Evolutionary conservation across 2,797 vertebrate genomes (phyloP).

Genomic region (Epinephelus awoara): DNA sequence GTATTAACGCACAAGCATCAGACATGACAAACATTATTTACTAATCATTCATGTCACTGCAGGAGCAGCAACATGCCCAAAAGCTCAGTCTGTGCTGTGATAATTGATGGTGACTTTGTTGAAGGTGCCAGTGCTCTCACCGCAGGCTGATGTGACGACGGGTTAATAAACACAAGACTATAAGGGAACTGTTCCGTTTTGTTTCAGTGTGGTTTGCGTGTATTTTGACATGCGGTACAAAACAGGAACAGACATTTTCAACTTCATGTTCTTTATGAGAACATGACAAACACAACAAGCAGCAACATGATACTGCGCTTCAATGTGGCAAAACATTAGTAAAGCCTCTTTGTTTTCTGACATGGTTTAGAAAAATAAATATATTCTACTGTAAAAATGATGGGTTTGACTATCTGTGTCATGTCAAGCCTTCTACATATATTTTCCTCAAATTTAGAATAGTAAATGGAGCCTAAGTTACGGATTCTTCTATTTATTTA

Average conservation of each 20-base stretch:
- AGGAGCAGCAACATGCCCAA: conserved; percentile 21
- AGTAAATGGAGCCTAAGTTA: background rate
- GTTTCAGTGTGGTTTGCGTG: conserved; percentile 21
- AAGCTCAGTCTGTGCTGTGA: background rate
- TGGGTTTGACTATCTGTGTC: no score
- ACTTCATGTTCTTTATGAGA: background rate
- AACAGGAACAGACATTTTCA: conserved; percentile 7
- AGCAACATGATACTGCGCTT: background rate
- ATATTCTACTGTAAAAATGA: no score
- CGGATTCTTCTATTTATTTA: background rate
- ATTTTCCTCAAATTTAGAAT: no score
- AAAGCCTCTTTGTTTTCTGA: background rate
- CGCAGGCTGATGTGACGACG: background rate
- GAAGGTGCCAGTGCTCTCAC: conserved; percentile 19
- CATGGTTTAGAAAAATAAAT: no score
- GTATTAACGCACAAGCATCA: conserved; percentile 34
- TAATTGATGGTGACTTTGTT: conserved; percentile 36
- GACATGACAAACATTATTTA: conserved; percentile 33
- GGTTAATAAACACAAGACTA: conserved; percentile 10
- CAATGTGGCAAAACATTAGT: background rate
- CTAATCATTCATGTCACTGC: conserved; percentile 32
- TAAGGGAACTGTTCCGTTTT: conserved; percentile 7
- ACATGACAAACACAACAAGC: background rate
- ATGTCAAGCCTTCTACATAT: no score
- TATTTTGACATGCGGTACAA: background rate